Evolutionary conservation across 2,888 invertebrate genomes (phyloP), one percentile per base, ranked within the genome.

Genomic region (Pilophorus perplexus): DNA sequence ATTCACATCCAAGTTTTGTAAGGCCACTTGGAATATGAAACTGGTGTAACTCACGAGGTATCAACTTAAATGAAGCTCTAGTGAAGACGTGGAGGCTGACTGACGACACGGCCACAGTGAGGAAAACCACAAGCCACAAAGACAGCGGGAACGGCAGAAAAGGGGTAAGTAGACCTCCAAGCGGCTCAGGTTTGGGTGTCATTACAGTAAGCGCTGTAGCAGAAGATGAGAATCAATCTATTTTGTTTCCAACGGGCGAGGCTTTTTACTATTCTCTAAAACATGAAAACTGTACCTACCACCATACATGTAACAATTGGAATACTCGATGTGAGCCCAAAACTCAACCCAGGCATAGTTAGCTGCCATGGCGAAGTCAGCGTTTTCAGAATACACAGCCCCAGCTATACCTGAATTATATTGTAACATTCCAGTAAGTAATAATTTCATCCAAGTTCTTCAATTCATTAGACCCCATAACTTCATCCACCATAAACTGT

Each of bases 321-420:
- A 83, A 73, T 85, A 80, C 72, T 87, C 87, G 73, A 87, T 73
- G 69, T 78, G 82, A 65, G 76, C 73, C 73, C 82, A 86, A 71
- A 81, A 82, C 65, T 81, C 81, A 72, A 81, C 82, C 86, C 86
- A 85, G 6, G 82, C 81, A 74, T 85, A 83, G 1, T 84, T 73
- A 44, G 82, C 81, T 68, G 78, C 81, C 78, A 72, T 82, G 25
- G 82, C 84, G 52, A 84, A 73, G 74, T 88, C 87, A 1, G 83
- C 85, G 38, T 79, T 78, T 72, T 85, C 84, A 69, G 80, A 78
- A 5, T 80, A 78, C 0, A 87, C 77, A 74, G 83, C 83, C 4
- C 86, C 87, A 38, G 87, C 70, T 10, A 25, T 10, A 25, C 59
- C 59, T 59, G 59, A 5, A 54, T 2, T n/a, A 50, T 22, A 14